Conservation (phyloP, 2,797 vertebrate species). For the Sebastiscus tertius region DNA sequence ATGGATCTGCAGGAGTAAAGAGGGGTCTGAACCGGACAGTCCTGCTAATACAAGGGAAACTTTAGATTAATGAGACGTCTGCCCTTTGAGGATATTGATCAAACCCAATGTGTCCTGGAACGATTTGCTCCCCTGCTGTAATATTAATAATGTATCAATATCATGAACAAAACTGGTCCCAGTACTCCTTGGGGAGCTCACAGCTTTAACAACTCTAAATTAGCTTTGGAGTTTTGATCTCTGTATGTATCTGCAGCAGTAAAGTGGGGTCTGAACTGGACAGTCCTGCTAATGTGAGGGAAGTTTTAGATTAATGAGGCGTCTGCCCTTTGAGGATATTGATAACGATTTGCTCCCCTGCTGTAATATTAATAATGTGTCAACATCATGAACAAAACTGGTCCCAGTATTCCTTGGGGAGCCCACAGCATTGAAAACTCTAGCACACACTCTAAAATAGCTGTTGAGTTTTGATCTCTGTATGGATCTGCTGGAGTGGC, state of each 20-base stretch:
- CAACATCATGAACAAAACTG: conserved; percentile 23
- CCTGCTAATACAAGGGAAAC: conserved; percentile 67
- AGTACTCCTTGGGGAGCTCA: conserved; percentile 6
- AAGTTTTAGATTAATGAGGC: conserved; percentile 78
- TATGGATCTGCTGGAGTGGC: conserved; percentile 56
- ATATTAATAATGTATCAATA: conserved; percentile 27
- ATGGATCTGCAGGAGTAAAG: conserved; percentile 55
- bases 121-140: conserved; percentile 22
- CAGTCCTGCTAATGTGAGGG: conserved; percentile 63
- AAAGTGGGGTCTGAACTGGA: conserved; percentile 57
- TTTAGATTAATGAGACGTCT: conserved; percentile 76
- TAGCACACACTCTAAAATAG: conserved; percentile 41
- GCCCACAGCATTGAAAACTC: conserved; percentile 20
- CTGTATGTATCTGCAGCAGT: conserved; percentile 53
- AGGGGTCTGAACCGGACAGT: conserved; percentile 58
- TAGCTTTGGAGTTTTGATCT: conserved; percentile 49
- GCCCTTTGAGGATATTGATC: conserved; percentile 78
- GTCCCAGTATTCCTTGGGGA: conserved; percentile 24
- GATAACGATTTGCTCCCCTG: conserved; percentile 56
- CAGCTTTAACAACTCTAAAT: conserved; percentile 33
- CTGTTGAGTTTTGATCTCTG: conserved; percentile 49
- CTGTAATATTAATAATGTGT: conserved; percentile 24
- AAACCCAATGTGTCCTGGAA: conserved; percentile 7
- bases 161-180: conserved; percentile 6
- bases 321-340: conserved; percentile 75